Conservation (phyloP, 2,113 vertebrate species). For the Lepus timidus region DNA sequence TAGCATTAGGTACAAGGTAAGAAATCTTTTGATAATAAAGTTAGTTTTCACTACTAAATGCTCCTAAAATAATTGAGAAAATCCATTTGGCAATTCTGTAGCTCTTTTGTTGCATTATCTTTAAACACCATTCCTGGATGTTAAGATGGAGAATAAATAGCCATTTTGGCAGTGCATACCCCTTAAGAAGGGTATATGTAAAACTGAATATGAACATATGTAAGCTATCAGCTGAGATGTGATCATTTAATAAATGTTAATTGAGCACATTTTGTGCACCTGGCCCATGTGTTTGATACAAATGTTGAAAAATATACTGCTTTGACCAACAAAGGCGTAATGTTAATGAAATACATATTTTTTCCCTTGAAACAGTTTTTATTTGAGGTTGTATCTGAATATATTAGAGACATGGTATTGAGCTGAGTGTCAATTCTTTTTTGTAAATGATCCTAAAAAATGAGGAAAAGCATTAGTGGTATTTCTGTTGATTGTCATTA, state of each 20-base stretch:
- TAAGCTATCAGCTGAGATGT: neutral
- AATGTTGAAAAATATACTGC: neutral
- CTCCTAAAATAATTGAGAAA: constrained; percentile 47
- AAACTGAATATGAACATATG: neutral
- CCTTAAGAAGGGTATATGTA: neutral
- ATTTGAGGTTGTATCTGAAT: neutral
- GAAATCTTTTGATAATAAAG: constrained; percentile 29
- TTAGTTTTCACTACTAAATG: neutral
- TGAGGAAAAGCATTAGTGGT: neutral
- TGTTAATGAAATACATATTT: constrained; percentile 39
- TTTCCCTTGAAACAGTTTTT: constrained; percentile 45
- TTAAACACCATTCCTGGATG: neutral
- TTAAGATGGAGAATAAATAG: constrained; percentile 12
- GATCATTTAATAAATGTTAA: neutral
- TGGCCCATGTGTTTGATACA: neutral
- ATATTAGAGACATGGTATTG: neutral
- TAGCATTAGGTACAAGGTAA: neutral
- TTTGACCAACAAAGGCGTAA: constrained; percentile 16
- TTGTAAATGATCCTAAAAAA: constrained; percentile 5
- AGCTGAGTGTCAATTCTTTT: constrained; percentile 15
- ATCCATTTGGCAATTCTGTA: neutral
- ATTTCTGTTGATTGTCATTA: constrained; percentile 28
- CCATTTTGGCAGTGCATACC: neutral
- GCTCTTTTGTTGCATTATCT: neutral
- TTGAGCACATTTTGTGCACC: neutral